Conservation (phyloP, 1,140 invertebrate species). For the Berghia stephanieae region DNA sequence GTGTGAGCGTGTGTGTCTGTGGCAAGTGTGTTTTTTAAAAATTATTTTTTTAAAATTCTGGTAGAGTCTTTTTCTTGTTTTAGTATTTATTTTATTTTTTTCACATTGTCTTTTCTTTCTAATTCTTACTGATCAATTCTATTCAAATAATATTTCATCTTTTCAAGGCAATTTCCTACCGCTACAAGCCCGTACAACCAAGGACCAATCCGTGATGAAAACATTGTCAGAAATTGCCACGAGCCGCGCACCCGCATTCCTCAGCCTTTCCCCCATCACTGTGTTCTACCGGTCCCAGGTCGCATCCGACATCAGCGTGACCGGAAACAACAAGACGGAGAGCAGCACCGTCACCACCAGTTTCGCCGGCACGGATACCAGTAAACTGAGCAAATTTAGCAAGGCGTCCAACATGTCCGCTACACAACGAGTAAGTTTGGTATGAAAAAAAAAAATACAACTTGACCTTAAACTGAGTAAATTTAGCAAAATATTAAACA, state of each 20-base stretch:
- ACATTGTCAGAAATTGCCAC: neutral
- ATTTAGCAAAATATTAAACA: too few species aligned
- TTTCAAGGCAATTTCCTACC: conserved; percentile 22
- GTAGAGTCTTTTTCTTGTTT: too few species aligned
- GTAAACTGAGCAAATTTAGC: neutral
- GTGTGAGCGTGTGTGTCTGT: too few species aligned
- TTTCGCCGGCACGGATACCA: neutral
- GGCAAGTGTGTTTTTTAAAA: neutral
- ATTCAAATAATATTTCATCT: neutral
- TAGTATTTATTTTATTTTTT: too few species aligned
- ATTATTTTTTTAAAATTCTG: neutral
- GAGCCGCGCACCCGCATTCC: conserved; percentile 17
- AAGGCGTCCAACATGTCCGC: neutral
- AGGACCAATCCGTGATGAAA: neutral
- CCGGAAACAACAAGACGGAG: neutral
- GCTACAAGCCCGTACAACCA: conserved; percentile 14
- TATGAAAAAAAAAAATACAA: too few species aligned
- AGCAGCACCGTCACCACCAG: neutral
- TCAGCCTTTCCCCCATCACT: conserved; percentile 15
- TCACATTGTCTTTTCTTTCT: too few species aligned
- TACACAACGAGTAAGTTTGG: neutral
- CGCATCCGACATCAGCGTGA: neutral
- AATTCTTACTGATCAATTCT: neutral
- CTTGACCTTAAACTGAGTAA: too few species aligned
- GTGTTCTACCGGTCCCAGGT: neutral